phyloP scores from a whole-genome alignment of 1,140 invertebrate genomes.

The Cydia pomonella region DNA sequence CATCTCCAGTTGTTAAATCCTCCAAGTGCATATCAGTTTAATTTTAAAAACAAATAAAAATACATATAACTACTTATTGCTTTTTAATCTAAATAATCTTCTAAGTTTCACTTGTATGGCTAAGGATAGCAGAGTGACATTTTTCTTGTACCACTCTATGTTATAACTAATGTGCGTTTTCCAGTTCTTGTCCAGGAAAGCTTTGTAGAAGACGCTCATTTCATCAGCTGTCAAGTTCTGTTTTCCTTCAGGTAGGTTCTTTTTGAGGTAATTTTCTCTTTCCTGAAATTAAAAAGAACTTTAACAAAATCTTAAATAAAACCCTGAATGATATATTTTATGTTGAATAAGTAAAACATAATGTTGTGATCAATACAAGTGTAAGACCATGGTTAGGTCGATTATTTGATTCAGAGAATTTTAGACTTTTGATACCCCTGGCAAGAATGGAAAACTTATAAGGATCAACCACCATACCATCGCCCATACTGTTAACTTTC shows the following conservation, averaged over 20 bases:
- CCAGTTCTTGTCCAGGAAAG: constrained; percentile 90
- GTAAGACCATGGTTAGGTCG: no score
- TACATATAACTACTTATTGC: constrained; percentile 44
- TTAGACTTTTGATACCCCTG: no score
- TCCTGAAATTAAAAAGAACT: constrained; percentile 80
- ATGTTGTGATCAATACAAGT: not conserved
- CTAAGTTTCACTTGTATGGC: constrained; percentile 82
- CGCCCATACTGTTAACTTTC: no score
- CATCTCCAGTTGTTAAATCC: no score
- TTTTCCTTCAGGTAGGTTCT: constrained; percentile 78
- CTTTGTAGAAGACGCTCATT: constrained; percentile 93
- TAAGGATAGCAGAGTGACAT: constrained; percentile 83
- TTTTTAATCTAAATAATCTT: constrained; percentile 71
- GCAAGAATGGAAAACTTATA: no score
- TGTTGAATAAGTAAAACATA: no score
- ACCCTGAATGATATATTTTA: no score
- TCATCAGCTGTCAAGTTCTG: constrained; percentile 86
- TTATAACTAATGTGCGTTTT: constrained; percentile 86
- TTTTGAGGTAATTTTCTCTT: constrained; percentile 83
- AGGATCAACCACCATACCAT: not conserved
- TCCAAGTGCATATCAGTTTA: no score
- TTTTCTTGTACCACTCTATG: constrained; percentile 87
- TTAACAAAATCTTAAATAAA: constrained; percentile 4
- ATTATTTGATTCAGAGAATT: no score
- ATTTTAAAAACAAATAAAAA: constrained; percentile 21